A percentile compares a stretch with the other conserved stretches of the same genome.
phyloP scores from a whole-genome alignment of 2,888 invertebrate species.

The Acronicta leporina region DNA sequence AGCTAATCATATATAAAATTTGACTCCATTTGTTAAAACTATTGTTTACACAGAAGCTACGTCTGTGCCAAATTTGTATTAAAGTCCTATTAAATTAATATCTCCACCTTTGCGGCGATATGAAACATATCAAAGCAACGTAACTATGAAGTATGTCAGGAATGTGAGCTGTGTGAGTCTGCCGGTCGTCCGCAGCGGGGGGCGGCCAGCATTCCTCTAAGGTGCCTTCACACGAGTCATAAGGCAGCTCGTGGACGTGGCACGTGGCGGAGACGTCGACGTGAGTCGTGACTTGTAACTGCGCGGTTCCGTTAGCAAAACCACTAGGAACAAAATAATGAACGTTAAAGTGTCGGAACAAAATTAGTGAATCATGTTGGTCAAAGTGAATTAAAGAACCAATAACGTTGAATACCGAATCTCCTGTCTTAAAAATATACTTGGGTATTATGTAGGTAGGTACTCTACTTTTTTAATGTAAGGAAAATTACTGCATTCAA shows the following conservation, averaged over 20 bases:
- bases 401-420: neutral
- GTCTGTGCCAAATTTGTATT: constrained; percentile 23
- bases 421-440: neutral
- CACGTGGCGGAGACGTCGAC: constrained; percentile 33
- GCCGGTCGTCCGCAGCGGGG: constrained; percentile 53
- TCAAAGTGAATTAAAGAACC: neutral
- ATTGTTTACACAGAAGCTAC: constrained; percentile 13
- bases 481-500: too few relatives aligned
- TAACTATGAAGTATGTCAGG: constrained; percentile 40
- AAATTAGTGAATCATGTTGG: neutral
- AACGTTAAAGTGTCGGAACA: neutral
- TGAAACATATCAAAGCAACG: constrained; percentile 28
- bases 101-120: constrained; percentile 18
- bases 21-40: too few relatives aligned
- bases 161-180: constrained; percentile 41
- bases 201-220: constrained; percentile 41
- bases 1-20: too few relatives aligned
- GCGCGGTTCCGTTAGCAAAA: constrained; percentile 26
- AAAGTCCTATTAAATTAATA: constrained; percentile 16
- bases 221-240: constrained; percentile 29
- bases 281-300: constrained; percentile 29
- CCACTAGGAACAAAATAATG: neutral
- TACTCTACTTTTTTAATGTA: too few relatives aligned
- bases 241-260: constrained; percentile 10
- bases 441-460: neutral